Base-by-base conservation (phyloP, 2,113 vertebrate genomes). In the Falcunculus frontatus region DNA sequence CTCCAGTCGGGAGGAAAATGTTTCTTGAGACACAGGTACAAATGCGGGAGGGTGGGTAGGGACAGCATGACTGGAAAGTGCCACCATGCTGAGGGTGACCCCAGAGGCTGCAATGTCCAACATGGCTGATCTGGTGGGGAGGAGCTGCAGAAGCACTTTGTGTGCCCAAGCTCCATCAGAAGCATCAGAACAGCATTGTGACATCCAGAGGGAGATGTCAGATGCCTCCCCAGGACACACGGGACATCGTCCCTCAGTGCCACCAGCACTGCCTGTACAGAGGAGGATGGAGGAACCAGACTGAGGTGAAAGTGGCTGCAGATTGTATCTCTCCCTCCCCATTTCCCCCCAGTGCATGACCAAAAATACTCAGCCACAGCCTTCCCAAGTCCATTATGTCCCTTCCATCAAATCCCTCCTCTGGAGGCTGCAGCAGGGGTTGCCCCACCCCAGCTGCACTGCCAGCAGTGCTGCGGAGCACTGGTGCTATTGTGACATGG, bases 151-250 rank as follows among this genome's bases (percentile, higher is more conserved):
- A 27, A 82, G n/a, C 52, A 13, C 4, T 0, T 11, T 7, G 27
- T 37, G 42, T 50, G 49, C 23, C 52, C 22, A 16, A 0, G 46
- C 27, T 77, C 50, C 16, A 1, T 0, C 2, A 2, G 44, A 47
- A 78, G 23, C 53, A 32, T 5, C 41, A 14, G 47, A 16, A 16
- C 13, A 64, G 33, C 3, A 1, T 0, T 1, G 21, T 16, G 42
- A 47, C 39, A n/a, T 6, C 35, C 35, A 18, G 77, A 39, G n/a
- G 4, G 11, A 63, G 65, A 11, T 3, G 63, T 37, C 1, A 10
- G 55, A 16, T 50, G 17, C 9, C 11, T 72, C 42, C 53, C 16
- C 0, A 1, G 59, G 59, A 46, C 13, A 22, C 3, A 2, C 0
- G 1, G 44, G 55, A 39, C 59, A 17, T 22, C 0, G 0, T 8